Evolutionary conservation across 2,113 vertebrate species (phyloP).

Genomic region (Uria lomvia): DNA sequence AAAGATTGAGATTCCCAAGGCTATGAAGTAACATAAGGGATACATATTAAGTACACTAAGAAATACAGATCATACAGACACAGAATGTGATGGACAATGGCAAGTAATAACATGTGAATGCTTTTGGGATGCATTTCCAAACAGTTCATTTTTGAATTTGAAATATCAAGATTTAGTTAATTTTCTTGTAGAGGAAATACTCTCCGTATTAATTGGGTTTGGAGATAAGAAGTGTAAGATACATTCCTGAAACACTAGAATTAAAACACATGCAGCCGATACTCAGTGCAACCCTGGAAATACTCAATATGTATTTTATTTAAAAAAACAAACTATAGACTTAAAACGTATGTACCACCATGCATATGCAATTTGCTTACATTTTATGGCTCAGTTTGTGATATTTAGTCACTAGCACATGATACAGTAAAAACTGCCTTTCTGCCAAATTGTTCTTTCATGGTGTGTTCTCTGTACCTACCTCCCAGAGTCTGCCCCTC

Average conservation of each 20-base stretch:
- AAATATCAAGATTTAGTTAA: neutral
- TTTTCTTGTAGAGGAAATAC: neutral
- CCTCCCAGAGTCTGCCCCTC: neutral
- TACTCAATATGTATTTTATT: neutral
- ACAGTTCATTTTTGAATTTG: neutral
- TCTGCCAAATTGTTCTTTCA: neutral
- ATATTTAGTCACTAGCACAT: neutral
- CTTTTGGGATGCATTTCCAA: neutral
- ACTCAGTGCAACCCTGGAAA: neutral
- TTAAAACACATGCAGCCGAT: neutral
- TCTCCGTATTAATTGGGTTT: neutral
- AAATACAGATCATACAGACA: neutral
- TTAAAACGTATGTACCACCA: neutral
- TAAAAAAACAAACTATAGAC: neutral
- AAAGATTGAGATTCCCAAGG: constrained; percentile 98
- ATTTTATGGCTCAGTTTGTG: neutral
- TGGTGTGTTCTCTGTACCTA: neutral
- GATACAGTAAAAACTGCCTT: neutral
- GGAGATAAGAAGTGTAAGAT: neutral
- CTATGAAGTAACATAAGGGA: constrained; percentile 74
- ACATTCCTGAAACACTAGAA: neutral
- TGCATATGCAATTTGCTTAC: neutral
- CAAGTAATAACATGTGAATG: constrained; percentile 16
- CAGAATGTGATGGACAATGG: neutral
- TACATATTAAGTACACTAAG: constrained; percentile 31